phyloP scores from a whole-genome alignment of 2,888 invertebrate species.

The Dryocosmus kuriphilus region DNA sequence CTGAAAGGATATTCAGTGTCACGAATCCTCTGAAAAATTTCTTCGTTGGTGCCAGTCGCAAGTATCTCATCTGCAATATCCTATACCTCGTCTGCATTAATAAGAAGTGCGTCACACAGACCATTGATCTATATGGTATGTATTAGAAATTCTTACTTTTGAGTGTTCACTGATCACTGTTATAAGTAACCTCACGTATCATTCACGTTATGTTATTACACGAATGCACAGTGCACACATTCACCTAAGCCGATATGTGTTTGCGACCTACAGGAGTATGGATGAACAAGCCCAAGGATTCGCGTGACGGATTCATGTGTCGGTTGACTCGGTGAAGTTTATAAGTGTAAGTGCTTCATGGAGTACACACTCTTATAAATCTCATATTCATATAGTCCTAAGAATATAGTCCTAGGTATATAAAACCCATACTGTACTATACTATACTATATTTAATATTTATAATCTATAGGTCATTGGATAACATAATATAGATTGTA shows the following conservation, averaged over 20 bases:
- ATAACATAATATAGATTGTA: no score
- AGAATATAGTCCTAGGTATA: neutral
- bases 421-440: neutral
- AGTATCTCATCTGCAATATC: conserved; percentile 1
- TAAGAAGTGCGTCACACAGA: neutral
- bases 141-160: no score
- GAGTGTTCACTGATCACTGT: neutral
- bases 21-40: neutral
- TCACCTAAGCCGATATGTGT: neutral
- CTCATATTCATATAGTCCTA: neutral
- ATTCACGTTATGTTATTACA: neutral
- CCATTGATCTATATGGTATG: neutral
- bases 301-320: conserved; percentile 67
- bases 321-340: conserved; percentile 53
- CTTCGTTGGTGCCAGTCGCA: neutral
- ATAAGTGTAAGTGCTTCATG: neutral
- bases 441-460: no score
- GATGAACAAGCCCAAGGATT: conserved; percentile 63
- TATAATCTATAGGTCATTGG: no score
- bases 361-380: neutral
- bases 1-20: neutral
- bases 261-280: conserved; percentile 54
- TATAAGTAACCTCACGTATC: neutral
- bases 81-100: conserved; percentile 5
- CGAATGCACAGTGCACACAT: neutral